phyloP scores from a whole-genome alignment of 1,140 invertebrate genomes.

The Fragariocoptes setiger region DNA sequence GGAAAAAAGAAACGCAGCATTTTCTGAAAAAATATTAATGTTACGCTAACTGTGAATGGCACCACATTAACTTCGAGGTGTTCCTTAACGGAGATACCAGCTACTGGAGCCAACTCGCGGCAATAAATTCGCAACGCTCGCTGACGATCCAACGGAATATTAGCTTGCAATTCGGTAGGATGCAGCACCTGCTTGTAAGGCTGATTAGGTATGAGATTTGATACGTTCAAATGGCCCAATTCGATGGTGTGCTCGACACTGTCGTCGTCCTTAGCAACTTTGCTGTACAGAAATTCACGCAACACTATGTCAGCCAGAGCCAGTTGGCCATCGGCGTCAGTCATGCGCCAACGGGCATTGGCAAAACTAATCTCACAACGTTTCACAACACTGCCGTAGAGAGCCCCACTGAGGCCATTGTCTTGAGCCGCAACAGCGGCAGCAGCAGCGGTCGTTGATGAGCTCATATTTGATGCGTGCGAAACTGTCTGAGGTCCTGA shows the following conservation, averaged over 20 bases:
- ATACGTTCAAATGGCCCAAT: conserved; percentile 79
- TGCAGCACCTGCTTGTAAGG: conserved; percentile 67
- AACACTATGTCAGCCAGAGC: conserved; percentile 81
- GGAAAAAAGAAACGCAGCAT: conserved; percentile 96
- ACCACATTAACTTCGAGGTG: conserved; percentile 90
- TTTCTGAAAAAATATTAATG: conserved; percentile 84
- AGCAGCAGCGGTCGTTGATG: no score
- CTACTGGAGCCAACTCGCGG: conserved; percentile 59
- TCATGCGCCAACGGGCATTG: conserved; percentile 87
- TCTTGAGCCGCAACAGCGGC: no score
- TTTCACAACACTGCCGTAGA: conserved; percentile 29
- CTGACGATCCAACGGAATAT: conserved; percentile 54
- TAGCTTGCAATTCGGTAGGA: conserved; percentile 51
- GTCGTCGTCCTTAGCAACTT: conserved; percentile 80
- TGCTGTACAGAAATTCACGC: conserved; percentile 86
- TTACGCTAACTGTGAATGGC: conserved; percentile 64
- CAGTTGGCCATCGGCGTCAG: conserved; percentile 81
- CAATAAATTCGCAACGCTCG: conserved; percentile 56
- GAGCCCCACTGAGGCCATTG: no score
- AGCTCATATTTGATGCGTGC: no score
- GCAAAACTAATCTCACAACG: conserved; percentile 94
- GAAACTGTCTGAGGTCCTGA: conserved; percentile 14
- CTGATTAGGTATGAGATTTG: conserved; percentile 71
- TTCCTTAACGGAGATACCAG: conserved; percentile 88
- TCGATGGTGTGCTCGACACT: conserved; percentile 86